Evolutionary conservation across 2,797 vertebrate genomes (phyloP), one percentile per base, ranked within the genome.

Genomic region (Perodicticus potto): DNA sequence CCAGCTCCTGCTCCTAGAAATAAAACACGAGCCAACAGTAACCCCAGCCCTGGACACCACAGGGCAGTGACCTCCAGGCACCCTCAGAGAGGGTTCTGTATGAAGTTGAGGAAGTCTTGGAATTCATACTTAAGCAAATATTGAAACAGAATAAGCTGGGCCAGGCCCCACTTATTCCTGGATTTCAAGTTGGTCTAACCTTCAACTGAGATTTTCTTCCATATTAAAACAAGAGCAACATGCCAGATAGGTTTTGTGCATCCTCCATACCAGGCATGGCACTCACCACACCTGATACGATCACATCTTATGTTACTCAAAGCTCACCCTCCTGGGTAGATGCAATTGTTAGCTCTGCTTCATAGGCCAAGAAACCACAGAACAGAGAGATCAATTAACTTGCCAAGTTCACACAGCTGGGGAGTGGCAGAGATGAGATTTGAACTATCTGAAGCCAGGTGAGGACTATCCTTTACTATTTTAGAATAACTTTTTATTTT

Each of bases 301-400:
- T 53, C 89, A 55, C 8, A 86, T 80, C 76, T 94, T 81, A 40
- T 73, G 29, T 94, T 95, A 83, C 37, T 81, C 67, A 29, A 86
- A 43, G 70, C 14, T 78, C 49, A 65, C 45, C 29, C 81, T 53
- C 86, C 25, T 59, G 19, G 29, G 8, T 45, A 89, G 45, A 19
- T 91, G 1, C 16, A 87, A 77, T 49, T 49, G 43, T 93, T 74
- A 82, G 13, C 37, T 86, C 16, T 34, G n/a, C 85, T 95, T 85
- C 40, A n/a, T 17, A 73, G 40, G 20, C 40, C 82, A 82, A 95
- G 74, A 88, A 57, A 55, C 9, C 20, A 57, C 93, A 88, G 19
- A 53, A 70, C 32, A 61, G 73, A 80, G 61, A 94, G 34, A 83
- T 72, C 70, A 69, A 89, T 87, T 53, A 94, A 40, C 19, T 76